These are phyloP conservation scores for Hyles euphorbiae DNA, from an alignment of 1,140 invertebrate genomes.

Conservation along the genomic window DNA sequence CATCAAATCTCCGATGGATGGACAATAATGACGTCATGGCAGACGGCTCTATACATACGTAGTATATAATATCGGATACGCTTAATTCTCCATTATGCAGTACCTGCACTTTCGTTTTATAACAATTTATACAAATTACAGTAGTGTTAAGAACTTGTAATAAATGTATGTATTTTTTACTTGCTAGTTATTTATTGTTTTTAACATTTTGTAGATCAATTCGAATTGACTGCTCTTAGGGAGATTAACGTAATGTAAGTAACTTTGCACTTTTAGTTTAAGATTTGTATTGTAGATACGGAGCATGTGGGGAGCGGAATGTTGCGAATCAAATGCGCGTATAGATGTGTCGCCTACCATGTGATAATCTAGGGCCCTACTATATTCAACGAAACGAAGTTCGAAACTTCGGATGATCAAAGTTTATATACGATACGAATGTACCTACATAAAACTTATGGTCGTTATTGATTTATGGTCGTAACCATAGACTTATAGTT, in stretches of 20 bases:
- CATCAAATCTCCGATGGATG: background rate
- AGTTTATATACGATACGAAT: no score
- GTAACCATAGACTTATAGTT: no score
- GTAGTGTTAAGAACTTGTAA: slow-evolving; percentile 47
- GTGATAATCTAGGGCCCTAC: slow-evolving; percentile 13
- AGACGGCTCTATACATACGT: slow-evolving; percentile 12
- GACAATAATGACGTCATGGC: slow-evolving; percentile 13
- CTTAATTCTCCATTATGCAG: slow-evolving; percentile 59
- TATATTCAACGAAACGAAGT: no score
- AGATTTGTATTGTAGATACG: background rate
- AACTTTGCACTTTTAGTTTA: slow-evolving; percentile 50
- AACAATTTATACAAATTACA: slow-evolving; percentile 60
- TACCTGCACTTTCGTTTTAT: slow-evolving; percentile 67
- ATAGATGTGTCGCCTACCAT: slow-evolving; percentile 8
- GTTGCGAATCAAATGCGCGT: slow-evolving; percentile 8
- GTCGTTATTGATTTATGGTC: no score
- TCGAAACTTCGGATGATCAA: no score
- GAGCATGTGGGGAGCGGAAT: slow-evolving; percentile 4
- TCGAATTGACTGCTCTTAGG: slow-evolving; percentile 64
- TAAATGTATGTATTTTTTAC: slow-evolving; percentile 58
- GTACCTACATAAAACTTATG: no score
- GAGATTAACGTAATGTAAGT: slow-evolving; percentile 68
- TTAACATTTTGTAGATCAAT: slow-evolving; percentile 64
- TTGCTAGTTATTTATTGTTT: slow-evolving; percentile 62
- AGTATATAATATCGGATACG: slow-evolving; percentile 49